phyloP scores from a whole-genome alignment of 2,888 invertebrate species.

The Alloscopus bannaensis region DNA sequence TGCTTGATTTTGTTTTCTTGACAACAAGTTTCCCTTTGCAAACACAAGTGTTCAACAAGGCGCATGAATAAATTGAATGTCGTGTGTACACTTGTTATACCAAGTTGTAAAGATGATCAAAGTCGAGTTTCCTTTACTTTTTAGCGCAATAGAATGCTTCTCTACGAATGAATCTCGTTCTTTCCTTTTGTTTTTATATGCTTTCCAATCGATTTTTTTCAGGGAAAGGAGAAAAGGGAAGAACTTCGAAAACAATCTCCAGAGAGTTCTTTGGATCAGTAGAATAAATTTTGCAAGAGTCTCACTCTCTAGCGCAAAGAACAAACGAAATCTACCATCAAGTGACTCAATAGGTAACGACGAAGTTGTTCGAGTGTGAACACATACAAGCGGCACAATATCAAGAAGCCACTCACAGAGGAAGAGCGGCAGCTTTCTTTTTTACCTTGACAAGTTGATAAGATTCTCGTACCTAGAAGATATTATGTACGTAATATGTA shows the following conservation, averaged over 20 bases:
- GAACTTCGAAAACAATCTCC: constrained; percentile 69
- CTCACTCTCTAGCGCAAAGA: constrained; percentile 51
- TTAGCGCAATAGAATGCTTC: too few species aligned
- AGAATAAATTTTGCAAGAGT: constrained; percentile 70
- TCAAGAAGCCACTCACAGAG: background rate
- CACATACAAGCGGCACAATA: constrained; percentile 18
- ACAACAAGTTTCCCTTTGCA: too few species aligned
- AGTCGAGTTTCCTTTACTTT: too few species aligned
- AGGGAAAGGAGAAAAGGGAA: too few species aligned
- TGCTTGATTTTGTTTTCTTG: too few species aligned
- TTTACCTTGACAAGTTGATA: too few species aligned
- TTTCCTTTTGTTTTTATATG: too few species aligned
- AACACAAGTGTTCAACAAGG: too few species aligned
- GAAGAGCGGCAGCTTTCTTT: too few species aligned
- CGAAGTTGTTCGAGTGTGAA: background rate
- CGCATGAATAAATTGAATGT: constrained; percentile 29
- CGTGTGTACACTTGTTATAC: too few species aligned
- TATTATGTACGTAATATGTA: background rate
- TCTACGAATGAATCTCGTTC: constrained; percentile 42
- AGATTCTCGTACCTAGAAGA: background rate
- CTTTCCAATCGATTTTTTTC: constrained; percentile 68
- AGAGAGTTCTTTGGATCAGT: constrained; percentile 68
- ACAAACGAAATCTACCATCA: constrained; percentile 46
- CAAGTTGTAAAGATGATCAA: too few species aligned
- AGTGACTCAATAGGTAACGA: constrained; percentile 34